Percentiles rank a stretch among this genome's conserved stretches.
Evolutionary conservation across 2,888 invertebrate species (phyloP).

Genomic region (Synergus umbraculus): DNA sequence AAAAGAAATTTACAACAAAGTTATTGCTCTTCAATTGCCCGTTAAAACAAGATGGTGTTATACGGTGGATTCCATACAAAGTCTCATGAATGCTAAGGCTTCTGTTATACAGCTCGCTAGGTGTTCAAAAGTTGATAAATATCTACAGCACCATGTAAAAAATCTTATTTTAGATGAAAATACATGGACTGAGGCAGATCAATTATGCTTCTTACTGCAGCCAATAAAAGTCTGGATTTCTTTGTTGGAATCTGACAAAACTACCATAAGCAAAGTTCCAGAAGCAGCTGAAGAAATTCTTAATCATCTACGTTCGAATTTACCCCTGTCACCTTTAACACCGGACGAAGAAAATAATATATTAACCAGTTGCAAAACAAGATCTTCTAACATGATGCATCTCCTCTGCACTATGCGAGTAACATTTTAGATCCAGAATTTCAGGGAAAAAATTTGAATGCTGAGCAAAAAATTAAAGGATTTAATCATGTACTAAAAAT

Average conservation of each 20-base stretch:
- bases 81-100: neutral
- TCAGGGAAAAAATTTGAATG: neutral
- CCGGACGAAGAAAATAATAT: neutral
- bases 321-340: neutral
- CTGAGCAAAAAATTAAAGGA: neutral
- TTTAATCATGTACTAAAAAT: neutral
- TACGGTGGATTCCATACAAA: neutral
- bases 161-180: neutral
- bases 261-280: neutral
- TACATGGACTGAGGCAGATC: neutral
- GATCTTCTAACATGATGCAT: neutral
- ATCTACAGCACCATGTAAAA: neutral
- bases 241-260: constrained; percentile 2
- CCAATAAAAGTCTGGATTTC: neutral
- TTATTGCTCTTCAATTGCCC: neutral
- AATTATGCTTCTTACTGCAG: neutral
- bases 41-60: constrained; percentile 12
- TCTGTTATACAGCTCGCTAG: neutral
- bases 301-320: neutral
- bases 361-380: neutral
- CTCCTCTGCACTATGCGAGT: neutral
- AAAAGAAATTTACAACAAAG: neutral
- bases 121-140: neutral
- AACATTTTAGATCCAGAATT: neutral
- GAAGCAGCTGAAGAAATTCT: neutral